phyloP scores from a whole-genome alignment of 2,797 vertebrate genomes.

The Anguilla pacifica region DNA sequence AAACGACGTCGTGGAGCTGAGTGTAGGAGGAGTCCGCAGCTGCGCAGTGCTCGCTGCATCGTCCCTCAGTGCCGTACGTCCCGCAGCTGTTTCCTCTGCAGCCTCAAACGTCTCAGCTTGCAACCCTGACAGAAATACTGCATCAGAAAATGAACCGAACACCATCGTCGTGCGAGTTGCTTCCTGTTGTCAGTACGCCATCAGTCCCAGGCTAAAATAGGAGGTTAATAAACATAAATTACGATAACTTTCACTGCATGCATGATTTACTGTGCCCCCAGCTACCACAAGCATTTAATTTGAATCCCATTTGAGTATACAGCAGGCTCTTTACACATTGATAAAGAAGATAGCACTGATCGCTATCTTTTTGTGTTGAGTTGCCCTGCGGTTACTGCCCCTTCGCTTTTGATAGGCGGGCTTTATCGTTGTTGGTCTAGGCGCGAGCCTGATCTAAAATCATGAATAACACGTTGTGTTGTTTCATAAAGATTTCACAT shows the following conservation, averaged over 20 bases:
- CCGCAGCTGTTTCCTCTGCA: constrained; percentile 73
- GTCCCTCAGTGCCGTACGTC: not conserved
- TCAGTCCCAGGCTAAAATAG: constrained; percentile 49
- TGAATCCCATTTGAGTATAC: constrained; percentile 42
- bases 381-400: constrained; percentile 37
- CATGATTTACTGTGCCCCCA: constrained; percentile 59
- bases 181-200: constrained; percentile 74
- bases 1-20: not conserved
- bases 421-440: not conserved
- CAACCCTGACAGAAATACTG: constrained; percentile 67
- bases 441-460: not conserved
- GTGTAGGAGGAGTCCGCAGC: not conserved
- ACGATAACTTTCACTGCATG: constrained; percentile 56
- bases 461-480: not conserved
- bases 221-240: constrained; percentile 58
- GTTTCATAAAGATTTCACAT: not conserved
- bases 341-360: constrained; percentile 51
- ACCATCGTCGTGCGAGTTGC: constrained; percentile 70
- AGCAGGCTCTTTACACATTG: constrained; percentile 34
- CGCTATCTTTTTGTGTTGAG: constrained; percentile 59
- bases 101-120: constrained; percentile 62
- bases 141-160: constrained; percentile 70
- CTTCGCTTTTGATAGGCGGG: constrained; percentile 45
- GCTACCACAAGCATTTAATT: constrained; percentile 59
- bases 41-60: no score